phyloP scores from a whole-genome alignment of 2,113 vertebrate genomes.

The Cepphus grylle region DNA sequence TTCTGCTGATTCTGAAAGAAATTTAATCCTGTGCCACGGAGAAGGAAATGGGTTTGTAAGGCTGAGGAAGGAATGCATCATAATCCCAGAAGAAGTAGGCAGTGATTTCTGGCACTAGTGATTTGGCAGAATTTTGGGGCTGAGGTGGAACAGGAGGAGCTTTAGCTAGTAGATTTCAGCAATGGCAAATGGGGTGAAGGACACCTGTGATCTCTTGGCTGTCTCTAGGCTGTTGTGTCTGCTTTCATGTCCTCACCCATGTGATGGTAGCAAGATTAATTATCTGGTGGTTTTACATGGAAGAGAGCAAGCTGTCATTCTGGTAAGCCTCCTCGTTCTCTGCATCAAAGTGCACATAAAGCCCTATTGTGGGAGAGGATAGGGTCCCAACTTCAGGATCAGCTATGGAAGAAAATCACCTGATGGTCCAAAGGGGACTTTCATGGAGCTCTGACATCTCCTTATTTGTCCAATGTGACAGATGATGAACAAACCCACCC shows the following conservation, averaged over 20 bases:
- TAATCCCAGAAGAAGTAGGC: slow-evolving; percentile 35
- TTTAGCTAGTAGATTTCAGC: not conserved
- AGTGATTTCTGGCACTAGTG: not conserved
- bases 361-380: not conserved
- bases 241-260: not conserved
- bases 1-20: slow-evolving; percentile 57
- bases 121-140: not conserved
- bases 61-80: slow-evolving; percentile 36
- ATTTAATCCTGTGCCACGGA: slow-evolving; percentile 53
- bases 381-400: not conserved
- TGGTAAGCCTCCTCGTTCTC: not conserved
- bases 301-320: not conserved
- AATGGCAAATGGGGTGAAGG: not conserved
- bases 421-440: not conserved
- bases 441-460: not conserved
- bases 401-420: not conserved
- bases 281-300: not conserved
- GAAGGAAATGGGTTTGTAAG: slow-evolving; percentile 51
- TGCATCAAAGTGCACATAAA: not conserved
- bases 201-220: not conserved
- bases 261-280: not conserved
- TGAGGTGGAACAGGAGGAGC: not conserved
- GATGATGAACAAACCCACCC: not conserved
- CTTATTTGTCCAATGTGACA: not conserved
- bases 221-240: not conserved